Evolutionary conservation across 2,888 invertebrate species (phyloP).

Genomic region (Erynnis tages): DNA sequence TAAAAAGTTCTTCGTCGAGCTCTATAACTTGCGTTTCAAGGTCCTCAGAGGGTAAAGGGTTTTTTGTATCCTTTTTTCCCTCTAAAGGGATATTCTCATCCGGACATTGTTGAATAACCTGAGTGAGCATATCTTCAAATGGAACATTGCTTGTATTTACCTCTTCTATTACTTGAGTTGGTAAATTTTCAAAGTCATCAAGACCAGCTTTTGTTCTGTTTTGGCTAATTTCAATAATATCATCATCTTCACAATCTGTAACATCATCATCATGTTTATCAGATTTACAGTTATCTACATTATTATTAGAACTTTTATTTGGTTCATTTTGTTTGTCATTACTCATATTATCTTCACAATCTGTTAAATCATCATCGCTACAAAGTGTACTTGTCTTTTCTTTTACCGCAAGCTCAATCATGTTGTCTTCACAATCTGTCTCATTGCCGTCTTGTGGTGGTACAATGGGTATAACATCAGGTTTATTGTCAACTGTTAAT

Average conservation of each 20-base stretch:
- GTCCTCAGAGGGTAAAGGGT: slow-evolving; percentile 41
- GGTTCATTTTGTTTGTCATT: neutral
- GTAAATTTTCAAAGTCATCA: slow-evolving; percentile 38
- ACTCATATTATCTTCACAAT: slow-evolving; percentile 35
- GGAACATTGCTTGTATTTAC: slow-evolving; percentile 28
- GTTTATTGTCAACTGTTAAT: too few relatives aligned
- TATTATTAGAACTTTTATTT: slow-evolving; percentile 3
- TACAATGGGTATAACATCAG: too few relatives aligned
- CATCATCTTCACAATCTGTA: slow-evolving; percentile 35
- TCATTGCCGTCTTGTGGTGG: slow-evolving; percentile 35
- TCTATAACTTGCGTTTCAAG: slow-evolving; percentile 52
- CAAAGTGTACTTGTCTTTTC: neutral
- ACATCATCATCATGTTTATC: slow-evolving; percentile 22
- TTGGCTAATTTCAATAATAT: slow-evolving; percentile 17
- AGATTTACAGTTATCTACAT: slow-evolving; percentile 35
- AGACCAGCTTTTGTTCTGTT: slow-evolving; percentile 9
- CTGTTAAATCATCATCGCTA: slow-evolving; percentile 34
- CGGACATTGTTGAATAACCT: slow-evolving; percentile 30
- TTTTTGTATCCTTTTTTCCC: slow-evolving; percentile 18
- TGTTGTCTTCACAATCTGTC: slow-evolving; percentile 31
- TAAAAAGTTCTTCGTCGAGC: neutral
- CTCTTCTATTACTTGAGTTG: slow-evolving; percentile 39
- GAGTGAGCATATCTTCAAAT: slow-evolving; percentile 53
- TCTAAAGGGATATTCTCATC: neutral
- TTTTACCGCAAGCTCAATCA: slow-evolving; percentile 5